Base-by-base conservation (phyloP, 2,113 vertebrate species). In the Stictonetta naevosa region DNA sequence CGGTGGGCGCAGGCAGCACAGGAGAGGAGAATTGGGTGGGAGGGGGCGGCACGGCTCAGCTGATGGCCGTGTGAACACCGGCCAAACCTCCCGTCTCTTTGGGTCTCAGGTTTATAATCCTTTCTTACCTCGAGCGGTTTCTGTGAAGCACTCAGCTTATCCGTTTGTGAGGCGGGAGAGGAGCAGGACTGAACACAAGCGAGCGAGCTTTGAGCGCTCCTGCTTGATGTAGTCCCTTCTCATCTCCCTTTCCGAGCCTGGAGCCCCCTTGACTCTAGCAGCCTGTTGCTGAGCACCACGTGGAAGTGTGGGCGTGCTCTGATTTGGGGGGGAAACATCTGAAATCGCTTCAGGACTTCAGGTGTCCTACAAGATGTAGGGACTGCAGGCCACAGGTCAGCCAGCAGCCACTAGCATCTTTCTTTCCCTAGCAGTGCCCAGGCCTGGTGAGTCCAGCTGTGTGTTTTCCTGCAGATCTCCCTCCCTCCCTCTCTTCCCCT, bases 311-410 rank as follows among this genome's bases (percentile, higher is more conserved):
- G 13, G 64, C 13, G 14, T 23, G 55, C 7, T 66, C 59, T 21
- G 38, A 8, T 11, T 11, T 50, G 7, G 3, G 15, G 29, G n/a
- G 11, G 3, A 13, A 53, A 0, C 5, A 16, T 50, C 6, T 23
- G 38, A 44, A 46, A 31, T 53, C 2, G 4, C 38, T 66, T 25
- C 60, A 42, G 3, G 67, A 12, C 21, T 50, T 12, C 16, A 34
- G 68, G 0, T 7, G 16, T 6, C 69, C 38, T 9, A 3, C 48
- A 13, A 4, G 64, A 21, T 40, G 18, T 40, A 3, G 46, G 8
- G 50, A 3, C 60, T 18, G 46, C 20, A 6, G 62, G 46, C 48
- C 11, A 2, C 1, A 8, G 82, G 28, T 28, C 53, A 11, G 6
- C 2, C 1, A 3, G 1, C 3, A 40, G 40, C 4, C 8, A 52